Percentiles rank a stretch among this genome's conserved stretches.
Conservation (phyloP, 2,113 vertebrate species). For the Pundamilia nyererei region DNA sequence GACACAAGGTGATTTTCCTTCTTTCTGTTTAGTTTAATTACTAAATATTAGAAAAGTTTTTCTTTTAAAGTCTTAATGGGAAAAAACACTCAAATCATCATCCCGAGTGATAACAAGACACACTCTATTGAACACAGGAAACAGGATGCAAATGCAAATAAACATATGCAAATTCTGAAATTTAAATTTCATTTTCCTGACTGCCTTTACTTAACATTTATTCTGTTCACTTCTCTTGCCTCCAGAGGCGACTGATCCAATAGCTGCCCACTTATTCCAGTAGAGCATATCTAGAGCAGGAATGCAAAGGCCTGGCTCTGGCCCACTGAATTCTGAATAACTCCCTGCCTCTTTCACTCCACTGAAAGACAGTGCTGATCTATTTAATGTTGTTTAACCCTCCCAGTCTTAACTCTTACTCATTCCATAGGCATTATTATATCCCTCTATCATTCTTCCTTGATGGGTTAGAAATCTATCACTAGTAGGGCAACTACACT, state of each 20-base stretch:
- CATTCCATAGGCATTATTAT: neutral
- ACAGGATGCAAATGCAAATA: neutral
- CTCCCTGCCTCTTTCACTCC: neutral
- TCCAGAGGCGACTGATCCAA: neutral
- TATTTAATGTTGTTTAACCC: neutral
- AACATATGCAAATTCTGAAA: neutral
- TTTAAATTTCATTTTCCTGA: neutral
- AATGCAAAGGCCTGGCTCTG: neutral
- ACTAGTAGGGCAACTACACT: neutral
- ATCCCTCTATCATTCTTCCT: neutral
- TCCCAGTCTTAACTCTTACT: neutral
- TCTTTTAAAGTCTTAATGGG: neutral
- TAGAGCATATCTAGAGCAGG: neutral
- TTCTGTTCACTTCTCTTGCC: neutral
- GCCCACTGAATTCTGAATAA: slow-evolving; percentile 18
- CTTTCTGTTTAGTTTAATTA: neutral
- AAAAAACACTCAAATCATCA: neutral
- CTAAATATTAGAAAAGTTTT: neutral
- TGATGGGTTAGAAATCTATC: neutral
- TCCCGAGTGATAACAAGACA: neutral
- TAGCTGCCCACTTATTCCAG: neutral
- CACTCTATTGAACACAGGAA: neutral
- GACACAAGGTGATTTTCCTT: neutral
- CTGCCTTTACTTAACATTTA: neutral
- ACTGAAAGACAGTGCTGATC: neutral